Evolutionary conservation across 2,888 invertebrate species (phyloP), one percentile per base, ranked within the genome.

Genomic region (Brachylomia viminalis): DNA sequence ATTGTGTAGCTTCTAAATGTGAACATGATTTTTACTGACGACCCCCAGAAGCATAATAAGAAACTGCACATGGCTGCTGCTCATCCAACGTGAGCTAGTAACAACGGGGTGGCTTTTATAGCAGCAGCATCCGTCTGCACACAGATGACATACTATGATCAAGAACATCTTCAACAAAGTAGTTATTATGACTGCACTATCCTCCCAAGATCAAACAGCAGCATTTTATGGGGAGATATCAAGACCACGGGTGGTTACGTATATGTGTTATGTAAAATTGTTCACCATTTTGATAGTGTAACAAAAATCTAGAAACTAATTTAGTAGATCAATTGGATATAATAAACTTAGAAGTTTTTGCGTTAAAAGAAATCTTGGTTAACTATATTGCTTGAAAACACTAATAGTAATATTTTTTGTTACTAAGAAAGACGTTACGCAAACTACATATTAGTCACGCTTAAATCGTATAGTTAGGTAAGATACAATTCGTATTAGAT

Each of bases 91-190:
- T 1, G 33, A 1, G 8, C 49, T 2, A 52, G 33, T 67, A 52
- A 64, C 52, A 58, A 80, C 17, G 23, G 13, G 15, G 45, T 30
- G 6, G 27, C 13, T 59, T 13, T n/a, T 30, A 54, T n/a, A 56
- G 42, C 17, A 38, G 23, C 30, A 27, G 61, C 30, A 82, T 67
- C 71, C 66, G 62, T 27, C 33, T 54, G 27, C 49, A n/a, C 30
- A 64, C 30, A 72, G 83, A 83, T 83, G 71, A 33, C 83, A 79
- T 15, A 75, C 71, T 83, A 20, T 52, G 82, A 82, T 82, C 47
- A 72, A 68, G 75, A 82, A 1, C 79, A 56, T 49, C 59, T 56
- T 13, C 54, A 59, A 72, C 75, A 65, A 61, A 69, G 59, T 71
- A 56, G 68, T 49, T 17, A 64, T 82, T 69, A 83, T 42, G 15